Conservation (phyloP, 2,888 invertebrate species). For the Arge pagana region DNA sequence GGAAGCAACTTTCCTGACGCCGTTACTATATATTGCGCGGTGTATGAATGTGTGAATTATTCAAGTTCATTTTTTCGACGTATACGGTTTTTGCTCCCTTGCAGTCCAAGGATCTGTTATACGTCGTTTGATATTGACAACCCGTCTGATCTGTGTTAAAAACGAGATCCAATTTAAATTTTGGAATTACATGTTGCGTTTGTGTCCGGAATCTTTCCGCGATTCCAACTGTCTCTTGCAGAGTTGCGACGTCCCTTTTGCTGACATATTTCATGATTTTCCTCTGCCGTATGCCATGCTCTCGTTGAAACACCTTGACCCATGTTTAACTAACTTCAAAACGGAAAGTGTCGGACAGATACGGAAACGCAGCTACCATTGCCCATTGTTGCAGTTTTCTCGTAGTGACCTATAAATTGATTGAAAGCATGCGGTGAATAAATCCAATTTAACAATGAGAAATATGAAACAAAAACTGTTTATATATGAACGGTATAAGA, state of each 20-base stretch:
- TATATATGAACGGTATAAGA: too few relatives aligned
- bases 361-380: too few relatives aligned
- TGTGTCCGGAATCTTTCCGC: neutral
- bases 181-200: neutral
- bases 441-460: too few relatives aligned
- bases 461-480: too few relatives aligned
- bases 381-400: constrained; percentile 26
- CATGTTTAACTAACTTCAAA: constrained; percentile 16
- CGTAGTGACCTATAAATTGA: constrained; percentile 16
- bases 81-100: constrained; percentile 23
- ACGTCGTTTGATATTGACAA: constrained; percentile 24
- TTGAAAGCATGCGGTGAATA: too few relatives aligned
- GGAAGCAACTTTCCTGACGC: constrained; percentile 27
- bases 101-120: constrained; percentile 18
- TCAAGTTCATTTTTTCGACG: constrained; percentile 21
- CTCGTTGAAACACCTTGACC: constrained; percentile 14
- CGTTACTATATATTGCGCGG: constrained; percentile 29
- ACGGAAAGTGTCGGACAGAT: constrained; percentile 12
- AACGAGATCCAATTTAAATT: neutral
- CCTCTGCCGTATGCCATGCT: constrained; percentile 18
- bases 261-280: constrained; percentile 18
- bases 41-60: constrained; percentile 30
- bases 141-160: constrained; percentile 3
- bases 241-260: neutral
- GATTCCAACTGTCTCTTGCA: neutral